These are phyloP conservation scores for Pseudoips prasinana DNA, from an alignment of 2,888 invertebrate species.

Conservation along the genomic window DNA sequence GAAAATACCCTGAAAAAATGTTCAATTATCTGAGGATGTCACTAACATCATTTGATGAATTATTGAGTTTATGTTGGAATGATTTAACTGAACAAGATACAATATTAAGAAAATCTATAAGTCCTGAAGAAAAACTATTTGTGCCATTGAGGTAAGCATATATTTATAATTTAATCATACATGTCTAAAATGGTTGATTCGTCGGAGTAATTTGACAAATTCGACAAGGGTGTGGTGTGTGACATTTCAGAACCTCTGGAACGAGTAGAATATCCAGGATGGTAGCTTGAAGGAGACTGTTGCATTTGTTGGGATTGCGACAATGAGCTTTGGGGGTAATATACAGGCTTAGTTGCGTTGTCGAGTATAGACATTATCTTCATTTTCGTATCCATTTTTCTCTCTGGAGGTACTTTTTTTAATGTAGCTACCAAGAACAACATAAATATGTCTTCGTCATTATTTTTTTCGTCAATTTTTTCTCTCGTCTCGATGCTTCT, in stretches of 20 bases:
- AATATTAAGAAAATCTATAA: slow-evolving; percentile 27
- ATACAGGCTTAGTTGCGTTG: slow-evolving; percentile 13
- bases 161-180: slow-evolving; percentile 14
- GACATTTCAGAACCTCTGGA: slow-evolving; percentile 15
- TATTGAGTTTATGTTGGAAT: slow-evolving; percentile 24
- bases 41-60: slow-evolving; percentile 24
- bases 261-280: slow-evolving; percentile 15
- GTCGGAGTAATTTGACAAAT: slow-evolving; percentile 14
- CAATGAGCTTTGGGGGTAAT: slow-evolving; percentile 15
- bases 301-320: slow-evolving; percentile 14
- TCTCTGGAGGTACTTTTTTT: not conserved
- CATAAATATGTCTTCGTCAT: slow-evolving; percentile 13
- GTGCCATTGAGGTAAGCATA: slow-evolving; percentile 23
- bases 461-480: slow-evolving; percentile 5
- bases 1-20: slow-evolving; percentile 22
- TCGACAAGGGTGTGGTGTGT: slow-evolving; percentile 12
- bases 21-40: slow-evolving; percentile 24
- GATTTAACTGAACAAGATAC: slow-evolving; percentile 22
- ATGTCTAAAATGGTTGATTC: slow-evolving; percentile 17
- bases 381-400: not conserved
- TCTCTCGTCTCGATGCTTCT: slow-evolving; percentile 6
- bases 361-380: not conserved
- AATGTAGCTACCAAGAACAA: slow-evolving; percentile 11
- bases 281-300: slow-evolving; percentile 10
- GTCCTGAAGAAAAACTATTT: slow-evolving; percentile 25